Evolutionary conservation across 2,888 invertebrate species (phyloP), one percentile per base, ranked within the genome.

Genomic region (Aleiodes testaceus): DNA sequence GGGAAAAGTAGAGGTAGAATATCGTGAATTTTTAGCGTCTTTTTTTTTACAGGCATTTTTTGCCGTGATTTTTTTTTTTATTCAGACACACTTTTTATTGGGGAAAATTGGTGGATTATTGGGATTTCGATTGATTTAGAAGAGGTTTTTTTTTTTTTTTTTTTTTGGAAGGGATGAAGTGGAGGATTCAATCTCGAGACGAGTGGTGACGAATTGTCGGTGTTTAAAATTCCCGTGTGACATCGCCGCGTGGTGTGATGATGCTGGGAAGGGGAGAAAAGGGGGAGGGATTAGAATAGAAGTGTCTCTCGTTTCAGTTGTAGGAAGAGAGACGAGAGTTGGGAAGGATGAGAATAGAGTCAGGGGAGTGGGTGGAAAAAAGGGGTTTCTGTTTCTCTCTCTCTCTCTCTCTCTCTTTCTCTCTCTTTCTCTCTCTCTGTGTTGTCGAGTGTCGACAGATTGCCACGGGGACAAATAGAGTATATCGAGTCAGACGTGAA

Each of bases 401-500:
- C n/a, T n/a, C n/a, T n/a, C n/a, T n/a, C n/a, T n/a, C n/a, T n/a
- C n/a, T n/a, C n/a, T n/a, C n/a, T n/a, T n/a, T n/a, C n/a, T n/a
- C n/a, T n/a, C n/a, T n/a, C n/a, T n/a, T n/a, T n/a, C n/a, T n/a
- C n/a, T n/a, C n/a, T n/a, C n/a, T n/a, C n/a, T n/a, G n/a, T n/a
- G n/a, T n/a, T n/a, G 77, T 44, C 50, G 77, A 76, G 80, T 80
- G 81, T 80, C 82, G 81, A 83, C 82, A 83, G 83, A 84, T 84
- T 84, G 83, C 83, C 81, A 79, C 77, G 77, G 83, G 82, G 83
- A 84, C 83, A 82, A 81, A 82, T 80, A 84, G 80, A 84, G 81
- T 83, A 80, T 83, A 81, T 80, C 81, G 80, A 80, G 82, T 82
- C 79, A 81, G 82, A 84, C 81, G 82, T 79, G 81, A 84, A 69